Conservation (phyloP, 2,797 vertebrate genomes). For the Micromesistius poutassou region DNA sequence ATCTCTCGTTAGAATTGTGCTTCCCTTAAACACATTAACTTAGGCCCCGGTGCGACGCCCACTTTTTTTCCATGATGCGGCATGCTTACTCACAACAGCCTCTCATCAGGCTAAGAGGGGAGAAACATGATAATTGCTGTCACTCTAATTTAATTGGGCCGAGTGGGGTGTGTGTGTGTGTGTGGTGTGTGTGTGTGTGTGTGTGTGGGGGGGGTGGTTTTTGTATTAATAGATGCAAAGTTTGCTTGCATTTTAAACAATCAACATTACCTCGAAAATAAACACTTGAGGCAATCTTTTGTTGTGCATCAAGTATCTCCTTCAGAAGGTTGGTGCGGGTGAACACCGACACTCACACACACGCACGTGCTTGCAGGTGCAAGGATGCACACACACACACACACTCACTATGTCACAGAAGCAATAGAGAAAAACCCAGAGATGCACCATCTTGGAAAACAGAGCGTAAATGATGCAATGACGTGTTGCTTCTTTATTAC, state of each 20-base stretch:
- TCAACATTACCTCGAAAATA: slow-evolving; percentile 33
- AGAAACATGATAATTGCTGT: slow-evolving; percentile 61
- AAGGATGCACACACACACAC: slow-evolving; percentile 11
- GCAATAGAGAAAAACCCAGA: neutral
- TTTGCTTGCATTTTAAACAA: slow-evolving; percentile 46
- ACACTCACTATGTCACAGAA: neutral
- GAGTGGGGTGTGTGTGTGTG: slow-evolving; percentile 9
- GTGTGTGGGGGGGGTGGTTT: slow-evolving; percentile 18
- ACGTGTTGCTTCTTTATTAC: neutral
- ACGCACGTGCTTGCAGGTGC: neutral
- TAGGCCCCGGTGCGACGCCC: slow-evolving; percentile 56
- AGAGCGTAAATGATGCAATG: neutral
- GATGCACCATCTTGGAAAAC: neutral
- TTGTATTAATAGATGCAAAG: slow-evolving; percentile 37
- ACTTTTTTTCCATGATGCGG: slow-evolving; percentile 51
- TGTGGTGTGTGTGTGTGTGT: neutral
- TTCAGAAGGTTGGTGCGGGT: slow-evolving; percentile 9
- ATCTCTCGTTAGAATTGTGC: slow-evolving; percentile 77
- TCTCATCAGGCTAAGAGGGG: slow-evolving; percentile 47
- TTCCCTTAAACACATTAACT: slow-evolving; percentile 78
- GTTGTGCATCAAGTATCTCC: slow-evolving; percentile 6
- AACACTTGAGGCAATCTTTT: slow-evolving; percentile 28
- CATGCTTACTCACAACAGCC: slow-evolving; percentile 45
- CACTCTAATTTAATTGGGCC: slow-evolving; percentile 64
- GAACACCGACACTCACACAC: slow-evolving; percentile 21